Evolutionary conservation across 1,140 invertebrate species (phyloP).

Genomic region (Leptinotarsa defecta): DNA sequence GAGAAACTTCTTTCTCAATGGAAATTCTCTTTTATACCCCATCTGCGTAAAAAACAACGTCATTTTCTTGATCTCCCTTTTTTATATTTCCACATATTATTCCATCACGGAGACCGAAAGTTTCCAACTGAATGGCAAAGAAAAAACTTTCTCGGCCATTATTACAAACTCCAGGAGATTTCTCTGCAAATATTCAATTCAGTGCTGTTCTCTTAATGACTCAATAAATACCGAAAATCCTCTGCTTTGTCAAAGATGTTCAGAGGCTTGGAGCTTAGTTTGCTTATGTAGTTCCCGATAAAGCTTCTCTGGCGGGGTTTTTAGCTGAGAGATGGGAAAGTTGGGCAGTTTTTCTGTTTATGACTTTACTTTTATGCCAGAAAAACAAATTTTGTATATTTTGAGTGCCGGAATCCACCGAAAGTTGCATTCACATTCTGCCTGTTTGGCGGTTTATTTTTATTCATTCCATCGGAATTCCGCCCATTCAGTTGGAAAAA

Average conservation of each 20-base stretch:
- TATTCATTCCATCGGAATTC: too few relatives aligned
- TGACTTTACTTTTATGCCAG: background rate
- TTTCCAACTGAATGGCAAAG: background rate
- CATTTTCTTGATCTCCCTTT: background rate
- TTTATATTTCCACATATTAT: slow-evolving; percentile 4
- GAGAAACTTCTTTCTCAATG: background rate
- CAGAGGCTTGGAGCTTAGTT: background rate
- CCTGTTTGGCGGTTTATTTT: too few relatives aligned
- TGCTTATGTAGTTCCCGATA: background rate
- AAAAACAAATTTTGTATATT: slow-evolving; percentile 3
- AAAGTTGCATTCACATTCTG: too few relatives aligned
- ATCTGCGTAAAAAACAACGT: background rate
- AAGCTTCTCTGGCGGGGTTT: background rate
- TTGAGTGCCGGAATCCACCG: background rate
- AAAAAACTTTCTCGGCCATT: background rate
- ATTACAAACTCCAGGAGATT: background rate
- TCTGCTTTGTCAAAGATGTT: background rate
- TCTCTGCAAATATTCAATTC: slow-evolving; percentile 5
- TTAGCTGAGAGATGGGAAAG: background rate
- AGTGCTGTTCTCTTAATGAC: slow-evolving; percentile 6
- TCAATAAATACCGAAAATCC: background rate
- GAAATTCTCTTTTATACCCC: background rate
- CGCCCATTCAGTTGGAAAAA: too few relatives aligned
- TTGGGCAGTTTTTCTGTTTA: background rate
- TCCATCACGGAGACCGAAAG: background rate